phyloP scores from a whole-genome alignment of 2,888 invertebrate genomes.

The Eurois occulta region DNA sequence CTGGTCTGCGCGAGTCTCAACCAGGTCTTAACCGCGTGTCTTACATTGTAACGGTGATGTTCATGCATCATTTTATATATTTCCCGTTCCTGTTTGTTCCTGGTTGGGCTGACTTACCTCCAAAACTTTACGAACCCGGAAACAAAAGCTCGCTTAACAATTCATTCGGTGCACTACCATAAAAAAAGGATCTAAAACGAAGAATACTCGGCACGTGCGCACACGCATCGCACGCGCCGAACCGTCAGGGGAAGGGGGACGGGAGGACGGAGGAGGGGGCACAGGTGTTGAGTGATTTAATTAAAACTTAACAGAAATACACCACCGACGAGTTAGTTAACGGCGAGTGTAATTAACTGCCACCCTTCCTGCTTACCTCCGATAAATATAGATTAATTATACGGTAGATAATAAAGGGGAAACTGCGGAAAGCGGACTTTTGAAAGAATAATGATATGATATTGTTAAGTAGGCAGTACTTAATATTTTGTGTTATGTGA shows the following conservation, averaged over 20 bases:
- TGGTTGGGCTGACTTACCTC: neutral
- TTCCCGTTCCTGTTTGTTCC: neutral
- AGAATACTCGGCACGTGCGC: conserved; percentile 74
- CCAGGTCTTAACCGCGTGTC: neutral
- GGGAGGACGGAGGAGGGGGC: conserved; percentile 57
- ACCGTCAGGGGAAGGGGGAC: neutral
- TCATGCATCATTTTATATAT: neutral
- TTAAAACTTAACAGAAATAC: conserved; percentile 77
- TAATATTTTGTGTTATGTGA: neutral
- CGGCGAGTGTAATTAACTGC: conserved; percentile 69
- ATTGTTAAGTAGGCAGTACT: neutral
- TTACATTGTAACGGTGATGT: neutral
- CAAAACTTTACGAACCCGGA: conserved; percentile 44
- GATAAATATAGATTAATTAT: conserved; percentile 73
- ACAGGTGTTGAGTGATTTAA: conserved; percentile 86
- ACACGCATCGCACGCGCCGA: conserved; percentile 68
- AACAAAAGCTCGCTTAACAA: conserved; percentile 58
- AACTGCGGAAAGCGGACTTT: conserved; percentile 7
- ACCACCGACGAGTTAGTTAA: conserved; percentile 70
- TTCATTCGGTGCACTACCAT: conserved; percentile 48
- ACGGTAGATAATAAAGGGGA: conserved; percentile 28
- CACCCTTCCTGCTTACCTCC: conserved; percentile 69
- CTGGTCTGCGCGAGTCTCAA: neutral
- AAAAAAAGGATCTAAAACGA: conserved; percentile 49
- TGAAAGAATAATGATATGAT: conserved; percentile 4